Conservation (phyloP, 2,888 invertebrate species). For the Drosophila falleni region DNA sequence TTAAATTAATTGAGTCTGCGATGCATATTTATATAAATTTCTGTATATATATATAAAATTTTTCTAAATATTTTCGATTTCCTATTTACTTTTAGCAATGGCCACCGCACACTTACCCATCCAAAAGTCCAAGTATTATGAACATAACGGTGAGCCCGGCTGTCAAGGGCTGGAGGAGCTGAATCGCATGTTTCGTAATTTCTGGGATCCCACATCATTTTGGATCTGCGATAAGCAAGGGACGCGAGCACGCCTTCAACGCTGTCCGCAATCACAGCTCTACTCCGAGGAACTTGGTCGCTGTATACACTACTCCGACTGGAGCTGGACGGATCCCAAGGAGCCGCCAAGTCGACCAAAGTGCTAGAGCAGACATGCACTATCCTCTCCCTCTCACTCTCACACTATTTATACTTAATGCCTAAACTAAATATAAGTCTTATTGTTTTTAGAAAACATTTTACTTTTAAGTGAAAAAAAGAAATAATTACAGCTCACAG, state of each 20-base stretch:
- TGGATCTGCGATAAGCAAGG: slow-evolving; percentile 81
- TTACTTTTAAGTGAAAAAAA: slow-evolving; percentile 59
- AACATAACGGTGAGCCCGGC: slow-evolving; percentile 81
- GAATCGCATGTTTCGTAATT: slow-evolving; percentile 81
- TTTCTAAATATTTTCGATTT: slow-evolving; percentile 8
- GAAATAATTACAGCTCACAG: slow-evolving; percentile 29
- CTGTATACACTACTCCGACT: slow-evolving; percentile 79
- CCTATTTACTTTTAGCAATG: slow-evolving; percentile 31
- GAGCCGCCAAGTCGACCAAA: slow-evolving; percentile 82
- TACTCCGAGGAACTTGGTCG: slow-evolving; percentile 75
- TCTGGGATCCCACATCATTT: slow-evolving; percentile 83
- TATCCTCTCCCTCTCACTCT: slow-evolving; percentile 13
- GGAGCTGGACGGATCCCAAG: slow-evolving; percentile 81
- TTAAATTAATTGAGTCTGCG: slow-evolving; percentile 16
- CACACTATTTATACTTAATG: slow-evolving; percentile 23
- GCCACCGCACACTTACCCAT: slow-evolving; percentile 71
- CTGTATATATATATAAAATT: neutral
- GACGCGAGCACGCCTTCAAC: slow-evolving; percentile 68
- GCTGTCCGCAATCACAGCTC: slow-evolving; percentile 73
- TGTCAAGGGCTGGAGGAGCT: slow-evolving; percentile 80
- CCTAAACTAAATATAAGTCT: slow-evolving; percentile 38
- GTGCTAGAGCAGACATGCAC: slow-evolving; percentile 3
- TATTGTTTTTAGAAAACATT: slow-evolving; percentile 66
- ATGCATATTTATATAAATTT: neutral
- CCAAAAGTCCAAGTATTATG: slow-evolving; percentile 69